A percentile compares a stretch with the other conserved stretches of the same genome.
Conservation (phyloP, 2,797 vertebrate species). For the Syngnathus acus region DNA sequence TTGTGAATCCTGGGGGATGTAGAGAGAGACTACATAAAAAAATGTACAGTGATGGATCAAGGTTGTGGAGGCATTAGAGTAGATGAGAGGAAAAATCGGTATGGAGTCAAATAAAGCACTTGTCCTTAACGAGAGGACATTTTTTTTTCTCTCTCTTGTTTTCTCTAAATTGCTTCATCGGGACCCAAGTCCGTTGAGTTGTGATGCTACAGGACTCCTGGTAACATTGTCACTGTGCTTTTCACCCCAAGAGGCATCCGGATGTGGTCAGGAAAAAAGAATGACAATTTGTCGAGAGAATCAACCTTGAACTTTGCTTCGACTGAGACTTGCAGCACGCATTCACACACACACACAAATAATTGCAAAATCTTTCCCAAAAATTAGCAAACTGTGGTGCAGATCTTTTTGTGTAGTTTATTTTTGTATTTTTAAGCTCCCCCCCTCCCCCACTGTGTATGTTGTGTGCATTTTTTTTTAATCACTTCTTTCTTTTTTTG, state of each 20-base stretch:
- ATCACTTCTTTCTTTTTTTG: conserved; percentile 23
- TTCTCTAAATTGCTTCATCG: conserved; percentile 51
- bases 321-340: conserved; percentile 66
- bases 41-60: conserved; percentile 63
- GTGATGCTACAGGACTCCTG: conserved; percentile 59
- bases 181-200: conserved; percentile 59
- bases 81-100: conserved; percentile 56
- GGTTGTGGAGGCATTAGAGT: conserved; percentile 51
- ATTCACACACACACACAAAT: conserved; percentile 22
- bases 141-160: conserved; percentile 41
- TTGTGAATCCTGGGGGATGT: conserved; percentile 51
- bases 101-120: conserved; percentile 74
- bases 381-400: conserved; percentile 69
- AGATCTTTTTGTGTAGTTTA: conserved; percentile 77
- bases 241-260: conserved; percentile 50
- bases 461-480: conserved; percentile 67
- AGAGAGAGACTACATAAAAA: conserved; percentile 59
- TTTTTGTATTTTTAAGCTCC: conserved; percentile 74
- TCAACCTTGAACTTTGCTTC: conserved; percentile 60
- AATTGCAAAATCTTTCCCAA: conserved; percentile 60
- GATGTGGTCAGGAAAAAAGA: conserved; percentile 51
- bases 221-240: conserved; percentile 64
- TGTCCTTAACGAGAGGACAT: conserved; percentile 67
- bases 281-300: conserved; percentile 55
- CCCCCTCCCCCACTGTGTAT: conserved; percentile 55